Evolutionary conservation across 64 coral and sea anemone genomes (phyloP), one percentile per base, ranked within the genome.

Genomic region (Montipora efflorescens): DNA sequence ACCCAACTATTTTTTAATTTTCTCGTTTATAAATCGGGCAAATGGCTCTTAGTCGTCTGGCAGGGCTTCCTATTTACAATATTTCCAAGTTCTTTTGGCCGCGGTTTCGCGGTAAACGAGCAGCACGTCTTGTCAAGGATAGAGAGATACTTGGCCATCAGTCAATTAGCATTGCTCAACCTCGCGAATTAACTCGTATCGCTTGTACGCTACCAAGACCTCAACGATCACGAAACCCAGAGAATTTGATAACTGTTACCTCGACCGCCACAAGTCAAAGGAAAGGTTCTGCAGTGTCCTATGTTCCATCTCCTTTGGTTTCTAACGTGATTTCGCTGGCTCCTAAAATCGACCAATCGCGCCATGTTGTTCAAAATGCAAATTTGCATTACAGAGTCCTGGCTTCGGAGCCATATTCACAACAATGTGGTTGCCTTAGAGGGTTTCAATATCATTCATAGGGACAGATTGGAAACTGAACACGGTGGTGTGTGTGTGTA

Each of bases 401-500:
- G 52, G 52, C 52, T 55, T 55, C 52, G 52, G 52, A 55, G 52
- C 9, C 52, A 55, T 9, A 55, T 55, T 55, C 52, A 55, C 9
- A 1, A 55, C 52, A 55, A 55, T 23, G 23, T 55, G 9, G 52
- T 55, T 55, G 52, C 52, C 9, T 55, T 55, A 55, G 52, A 55
- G 52, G 52, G 52, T 5, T 55, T 55, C 23, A 95, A 90, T 28
- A 67, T 86, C 70, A 76, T 95, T 2, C 81, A 81, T 5, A 25
- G 69, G 46, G 82, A 87, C 75, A 95, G 94, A 47, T 22, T 77
- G 25, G 75, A 75, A 47, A 59, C 52, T 18, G 44, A 75, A 49
- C 89, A 95, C 74, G 94, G 89, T 5, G 83, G 94, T 5, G 74
- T 95, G n/a, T 91, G 89, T 46, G 74, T 87, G 52, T 91, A 91